phyloP scores from a whole-genome alignment of 2,888 invertebrate species.

The Harpalus rufipes region DNA sequence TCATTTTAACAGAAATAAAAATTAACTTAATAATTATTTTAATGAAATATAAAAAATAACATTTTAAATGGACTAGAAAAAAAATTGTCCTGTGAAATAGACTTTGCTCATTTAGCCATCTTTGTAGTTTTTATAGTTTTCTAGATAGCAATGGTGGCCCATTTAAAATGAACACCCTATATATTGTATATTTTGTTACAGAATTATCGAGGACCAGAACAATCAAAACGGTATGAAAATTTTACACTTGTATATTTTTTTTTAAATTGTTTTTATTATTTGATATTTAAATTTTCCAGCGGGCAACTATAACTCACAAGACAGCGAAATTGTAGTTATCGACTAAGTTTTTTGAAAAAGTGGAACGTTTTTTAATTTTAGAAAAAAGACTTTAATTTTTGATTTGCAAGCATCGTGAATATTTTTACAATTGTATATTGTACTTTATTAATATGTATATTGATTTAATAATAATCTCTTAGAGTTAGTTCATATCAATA shows the following conservation, averaged over 20 bases:
- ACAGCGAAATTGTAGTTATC: conserved; percentile 33
- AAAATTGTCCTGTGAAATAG: too few relatives aligned
- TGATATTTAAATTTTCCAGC: background rate
- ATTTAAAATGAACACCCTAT: too few relatives aligned
- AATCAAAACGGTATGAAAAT: conserved; percentile 17
- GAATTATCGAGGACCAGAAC: conserved; percentile 1
- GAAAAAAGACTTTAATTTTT: background rate
- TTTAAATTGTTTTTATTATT: background rate
- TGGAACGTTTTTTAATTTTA: background rate
- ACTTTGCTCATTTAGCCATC: too few relatives aligned
- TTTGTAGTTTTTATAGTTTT: too few relatives aligned
- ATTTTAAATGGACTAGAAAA: too few relatives aligned
- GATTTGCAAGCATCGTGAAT: background rate
- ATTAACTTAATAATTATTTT: too few relatives aligned
- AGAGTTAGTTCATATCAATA: background rate
- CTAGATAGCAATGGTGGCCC: too few relatives aligned
- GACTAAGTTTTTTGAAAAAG: background rate
- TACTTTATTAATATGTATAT: background rate
- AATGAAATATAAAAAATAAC: too few relatives aligned
- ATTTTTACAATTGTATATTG: background rate
- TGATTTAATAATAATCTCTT: background rate
- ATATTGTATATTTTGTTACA: conserved; percentile 2
- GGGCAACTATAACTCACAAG: conserved; percentile 13
- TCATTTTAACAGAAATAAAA: too few relatives aligned
- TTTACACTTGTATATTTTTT: background rate